Base-by-base conservation (phyloP, 2,888 invertebrate genomes). In the Chrysodeixis includens region DNA sequence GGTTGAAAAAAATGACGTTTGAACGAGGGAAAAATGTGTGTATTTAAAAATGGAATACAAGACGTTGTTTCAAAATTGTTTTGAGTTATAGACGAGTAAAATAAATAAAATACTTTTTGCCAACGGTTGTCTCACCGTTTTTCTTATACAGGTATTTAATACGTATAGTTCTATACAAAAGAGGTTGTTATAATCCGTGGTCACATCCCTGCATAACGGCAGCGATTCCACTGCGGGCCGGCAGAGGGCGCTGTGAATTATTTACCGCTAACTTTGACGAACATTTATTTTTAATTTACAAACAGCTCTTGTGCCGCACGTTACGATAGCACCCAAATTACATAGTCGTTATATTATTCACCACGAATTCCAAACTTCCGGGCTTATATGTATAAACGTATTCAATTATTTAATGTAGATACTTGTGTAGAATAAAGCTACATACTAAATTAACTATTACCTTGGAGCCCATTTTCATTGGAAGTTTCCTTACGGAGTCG, bases 221-320 rank as follows among this genome's bases (percentile, higher is more conserved):
- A 22, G 56, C 57, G 68, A 78, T 78, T 80, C 66, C 68, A 51
- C 32, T 66, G 66, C 20, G 57, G 26, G 22, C 67, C 58, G 74
- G 58, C 72, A 72, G 69, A 69, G 66, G 71, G 69, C 55, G 71
- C 68, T 30, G 83, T 90, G 85, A 92, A 92, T 92, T 89, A 92
- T 91, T 89, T 86, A 91, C 83, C 76, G 76, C 81, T 74, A 86
- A 91, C 88, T 91, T 88, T 88, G 86, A 86, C 83, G 84, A 88
- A 86, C 86, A 89, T 92, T 88, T 90, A 89, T 90, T 91, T 91
- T 91, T 89, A 90, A 90, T 88, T 85, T 86, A 85, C 85, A 86
- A 84, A 82, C 81, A 54, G 67, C 64, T 67, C 65, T 56, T 62
- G 63, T 53, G 51, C 18, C 52, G 56, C 65, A 51, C 55, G 54